Percentiles rank a stretch among this genome's conserved stretches.
Evolutionary conservation across 2,113 vertebrate species (phyloP).

Genomic region (Polyodon spathula): DNA sequence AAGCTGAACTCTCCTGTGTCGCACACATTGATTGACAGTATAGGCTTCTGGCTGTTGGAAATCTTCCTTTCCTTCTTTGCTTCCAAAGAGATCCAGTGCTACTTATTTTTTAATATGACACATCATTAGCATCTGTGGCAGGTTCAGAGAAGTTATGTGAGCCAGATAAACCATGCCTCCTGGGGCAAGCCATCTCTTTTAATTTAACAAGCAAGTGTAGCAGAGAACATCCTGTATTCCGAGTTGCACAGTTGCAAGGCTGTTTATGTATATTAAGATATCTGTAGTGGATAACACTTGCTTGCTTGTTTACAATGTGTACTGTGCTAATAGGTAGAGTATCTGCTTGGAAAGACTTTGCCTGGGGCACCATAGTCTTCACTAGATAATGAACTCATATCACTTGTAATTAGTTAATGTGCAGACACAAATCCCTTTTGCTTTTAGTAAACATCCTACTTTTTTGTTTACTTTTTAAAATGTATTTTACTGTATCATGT

Average conservation of each 20-base stretch:
- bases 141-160: slow-evolving; percentile 10
- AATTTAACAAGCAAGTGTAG: slow-evolving; percentile 11
- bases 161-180: slow-evolving; percentile 17
- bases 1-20: not conserved
- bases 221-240: not conserved
- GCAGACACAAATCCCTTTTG: too few relatives aligned
- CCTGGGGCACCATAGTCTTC: too few relatives aligned
- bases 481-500: too few relatives aligned
- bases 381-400: too few relatives aligned
- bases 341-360: not conserved
- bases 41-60: slow-evolving; percentile 12
- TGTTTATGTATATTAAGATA: slow-evolving; percentile 23
- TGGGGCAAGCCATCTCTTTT: slow-evolving; percentile 8
- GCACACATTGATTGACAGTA: slow-evolving; percentile 16
- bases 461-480: too few relatives aligned
- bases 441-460: too few relatives aligned
- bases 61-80: slow-evolving; percentile 6
- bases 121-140: slow-evolving; percentile 17
- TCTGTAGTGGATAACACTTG: slow-evolving; percentile 30
- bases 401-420: too few relatives aligned
- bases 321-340: slow-evolving; percentile 1
- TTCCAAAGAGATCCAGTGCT: not conserved
- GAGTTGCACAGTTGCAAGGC: slow-evolving; percentile 32
- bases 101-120: slow-evolving; percentile 16
- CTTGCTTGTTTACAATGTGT: slow-evolving; percentile 30